Conservation (phyloP, 2,113 vertebrate genomes). For the Nyctibius bracteatus region DNA sequence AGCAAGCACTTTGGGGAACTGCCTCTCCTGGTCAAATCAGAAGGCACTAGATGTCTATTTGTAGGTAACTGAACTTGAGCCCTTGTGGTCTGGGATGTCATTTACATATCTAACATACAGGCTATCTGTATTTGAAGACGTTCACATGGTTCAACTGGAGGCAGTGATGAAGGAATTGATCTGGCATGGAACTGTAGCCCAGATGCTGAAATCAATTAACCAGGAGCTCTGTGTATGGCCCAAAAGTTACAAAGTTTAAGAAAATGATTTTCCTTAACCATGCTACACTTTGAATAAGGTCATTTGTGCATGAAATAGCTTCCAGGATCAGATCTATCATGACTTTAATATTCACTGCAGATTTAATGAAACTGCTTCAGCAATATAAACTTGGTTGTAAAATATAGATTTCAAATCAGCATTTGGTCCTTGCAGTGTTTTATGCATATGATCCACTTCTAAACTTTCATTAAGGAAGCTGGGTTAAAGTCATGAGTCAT, state of each 20-base stretch:
- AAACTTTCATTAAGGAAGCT: slow-evolving; percentile 55
- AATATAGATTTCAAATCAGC: slow-evolving; percentile 64
- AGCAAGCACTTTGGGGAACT: not conserved
- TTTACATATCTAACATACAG: not conserved
- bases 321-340: not conserved
- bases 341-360: slow-evolving; percentile 18
- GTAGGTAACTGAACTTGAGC: not conserved
- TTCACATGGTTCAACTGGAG: not conserved
- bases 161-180: not conserved
- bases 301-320: slow-evolving; percentile 1
- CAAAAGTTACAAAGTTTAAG: not conserved
- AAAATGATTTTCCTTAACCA: not conserved
- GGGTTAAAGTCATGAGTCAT: not conserved
- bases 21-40: not conserved
- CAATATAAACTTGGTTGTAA: slow-evolving; percentile 59
- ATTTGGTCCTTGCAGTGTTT: slow-evolving; percentile 51
- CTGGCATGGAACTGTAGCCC: not conserved
- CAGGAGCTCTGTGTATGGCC: not conserved
- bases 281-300: not conserved
- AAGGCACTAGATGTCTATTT: not conserved
- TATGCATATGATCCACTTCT: slow-evolving; percentile 32
- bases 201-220: not conserved
- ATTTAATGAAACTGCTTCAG: slow-evolving; percentile 61
- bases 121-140: not conserved
- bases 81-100: not conserved